phyloP scores from a whole-genome alignment of 2,113 vertebrate genomes.

The Oncorhynchus kisutch region DNA sequence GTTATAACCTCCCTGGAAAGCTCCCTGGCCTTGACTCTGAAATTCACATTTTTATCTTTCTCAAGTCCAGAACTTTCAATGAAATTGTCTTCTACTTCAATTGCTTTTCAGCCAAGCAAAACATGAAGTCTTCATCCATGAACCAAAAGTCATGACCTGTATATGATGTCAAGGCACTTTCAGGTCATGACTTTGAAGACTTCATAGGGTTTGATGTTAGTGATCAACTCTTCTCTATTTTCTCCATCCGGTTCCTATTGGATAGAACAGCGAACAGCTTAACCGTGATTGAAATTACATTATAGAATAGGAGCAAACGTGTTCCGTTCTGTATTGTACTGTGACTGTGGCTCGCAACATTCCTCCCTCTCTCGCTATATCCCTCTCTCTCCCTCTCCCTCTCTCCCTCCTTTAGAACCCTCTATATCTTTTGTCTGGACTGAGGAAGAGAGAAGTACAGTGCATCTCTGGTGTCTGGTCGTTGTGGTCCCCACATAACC shows the following conservation, averaged over 20 bases:
- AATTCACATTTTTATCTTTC: background rate
- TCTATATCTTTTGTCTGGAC: background rate
- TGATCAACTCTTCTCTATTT: background rate
- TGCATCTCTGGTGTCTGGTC: background rate
- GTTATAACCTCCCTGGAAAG: background rate
- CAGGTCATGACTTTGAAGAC: background rate
- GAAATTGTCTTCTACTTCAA: background rate
- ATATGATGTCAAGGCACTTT: background rate
- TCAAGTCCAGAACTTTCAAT: background rate
- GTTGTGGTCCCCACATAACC: background rate
- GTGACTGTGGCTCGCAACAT: background rate
- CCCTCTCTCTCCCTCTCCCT: background rate
- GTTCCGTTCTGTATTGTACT: background rate
- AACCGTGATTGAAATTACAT: background rate
- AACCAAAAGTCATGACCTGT: background rate
- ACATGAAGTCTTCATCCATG: background rate
- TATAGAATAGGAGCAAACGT: background rate
- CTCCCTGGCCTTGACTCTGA: background rate
- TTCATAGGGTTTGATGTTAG: background rate
- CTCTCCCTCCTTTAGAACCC: background rate
- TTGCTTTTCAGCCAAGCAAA: conserved; percentile 1
- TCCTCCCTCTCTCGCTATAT: background rate
- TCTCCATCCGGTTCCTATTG: background rate
- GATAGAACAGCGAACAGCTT: background rate
- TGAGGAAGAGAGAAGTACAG: background rate